A percentile compares a stretch with the other conserved stretches of the same genome.
Evolutionary conservation across 2,888 invertebrate species (phyloP).

Genomic region (Cremastinae sp.): DNA sequence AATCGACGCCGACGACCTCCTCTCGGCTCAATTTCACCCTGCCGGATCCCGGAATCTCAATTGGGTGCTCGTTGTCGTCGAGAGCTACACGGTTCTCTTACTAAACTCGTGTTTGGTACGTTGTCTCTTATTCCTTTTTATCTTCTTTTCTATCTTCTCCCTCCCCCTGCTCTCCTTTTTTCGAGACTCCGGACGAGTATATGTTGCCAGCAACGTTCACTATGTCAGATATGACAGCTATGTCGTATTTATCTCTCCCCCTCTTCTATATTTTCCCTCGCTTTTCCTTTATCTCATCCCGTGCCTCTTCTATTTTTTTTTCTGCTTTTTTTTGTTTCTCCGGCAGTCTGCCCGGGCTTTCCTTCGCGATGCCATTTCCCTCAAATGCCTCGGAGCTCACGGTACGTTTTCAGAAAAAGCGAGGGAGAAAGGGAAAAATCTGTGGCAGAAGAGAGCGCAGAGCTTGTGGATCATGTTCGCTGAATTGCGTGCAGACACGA

Average conservation of each 20-base stretch:
- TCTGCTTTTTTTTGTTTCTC: slow-evolving; percentile 25
- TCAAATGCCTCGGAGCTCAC: background rate
- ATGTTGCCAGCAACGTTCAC: slow-evolving; percentile 4
- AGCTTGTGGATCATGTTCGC: too few species aligned
- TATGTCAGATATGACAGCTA: slow-evolving; percentile 41
- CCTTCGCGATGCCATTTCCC: slow-evolving; percentile 4
- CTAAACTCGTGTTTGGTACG: background rate
- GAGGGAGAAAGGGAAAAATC: too few species aligned
- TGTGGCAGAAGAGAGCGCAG: too few species aligned
- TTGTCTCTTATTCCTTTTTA: background rate
- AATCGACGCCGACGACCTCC: slow-evolving; percentile 61
- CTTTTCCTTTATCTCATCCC: slow-evolving; percentile 29
- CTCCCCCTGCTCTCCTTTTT: too few species aligned
- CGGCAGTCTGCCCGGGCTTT: background rate
- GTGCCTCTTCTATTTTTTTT: slow-evolving; percentile 8
- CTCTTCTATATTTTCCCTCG: slow-evolving; percentile 22
- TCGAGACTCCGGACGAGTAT: background rate
- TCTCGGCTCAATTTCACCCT: slow-evolving; percentile 58
- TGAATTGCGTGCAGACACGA: too few species aligned
- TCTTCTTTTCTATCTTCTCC: too few species aligned
- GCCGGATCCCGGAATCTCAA: slow-evolving; percentile 59
- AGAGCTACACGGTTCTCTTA: slow-evolving; percentile 32
- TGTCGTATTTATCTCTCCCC: slow-evolving; percentile 38
- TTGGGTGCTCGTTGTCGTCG: slow-evolving; percentile 58
- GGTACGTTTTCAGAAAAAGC: too few species aligned